These are phyloP conservation scores for Tolypeutes matacus DNA, from an alignment of 2,797 vertebrate genomes.

Conservation along the genomic window DNA sequence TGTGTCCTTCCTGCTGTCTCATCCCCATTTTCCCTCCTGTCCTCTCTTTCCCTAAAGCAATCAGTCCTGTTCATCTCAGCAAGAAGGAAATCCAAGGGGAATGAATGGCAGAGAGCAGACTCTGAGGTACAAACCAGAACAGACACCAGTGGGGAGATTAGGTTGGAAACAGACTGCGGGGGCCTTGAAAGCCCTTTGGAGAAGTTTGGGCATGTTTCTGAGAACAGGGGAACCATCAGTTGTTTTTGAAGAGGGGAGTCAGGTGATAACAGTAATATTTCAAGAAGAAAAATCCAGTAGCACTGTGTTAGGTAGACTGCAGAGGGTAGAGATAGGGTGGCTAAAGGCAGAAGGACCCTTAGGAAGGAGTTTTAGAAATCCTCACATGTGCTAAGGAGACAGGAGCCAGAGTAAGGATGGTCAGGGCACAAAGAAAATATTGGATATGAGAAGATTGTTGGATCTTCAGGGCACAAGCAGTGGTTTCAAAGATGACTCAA, in stretches of 20 bases:
- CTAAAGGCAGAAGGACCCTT: not conserved
- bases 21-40: not conserved
- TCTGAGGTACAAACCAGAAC: not conserved
- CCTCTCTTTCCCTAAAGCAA: not conserved
- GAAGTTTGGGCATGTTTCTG: not conserved
- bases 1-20: conserved; percentile 1
- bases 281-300: not conserved
- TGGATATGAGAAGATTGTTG: not conserved
- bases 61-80: not conserved
- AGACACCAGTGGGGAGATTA: not conserved
- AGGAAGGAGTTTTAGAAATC: not conserved
- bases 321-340: not conserved
- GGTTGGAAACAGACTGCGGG: not conserved
- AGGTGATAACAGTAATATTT: not conserved
- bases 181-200: not conserved
- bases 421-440: not conserved
- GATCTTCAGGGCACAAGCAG: not conserved
- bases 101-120: not conserved
- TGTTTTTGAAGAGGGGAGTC: not conserved
- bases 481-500: not conserved
- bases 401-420: accelerated
- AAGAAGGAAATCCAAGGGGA: not conserved
- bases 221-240: not conserved
- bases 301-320: not conserved
- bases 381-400: accelerated